These are phyloP conservation scores for Caerostris darwini DNA, from an alignment of 1,140 invertebrate genomes.

Conservation along the genomic window DNA sequence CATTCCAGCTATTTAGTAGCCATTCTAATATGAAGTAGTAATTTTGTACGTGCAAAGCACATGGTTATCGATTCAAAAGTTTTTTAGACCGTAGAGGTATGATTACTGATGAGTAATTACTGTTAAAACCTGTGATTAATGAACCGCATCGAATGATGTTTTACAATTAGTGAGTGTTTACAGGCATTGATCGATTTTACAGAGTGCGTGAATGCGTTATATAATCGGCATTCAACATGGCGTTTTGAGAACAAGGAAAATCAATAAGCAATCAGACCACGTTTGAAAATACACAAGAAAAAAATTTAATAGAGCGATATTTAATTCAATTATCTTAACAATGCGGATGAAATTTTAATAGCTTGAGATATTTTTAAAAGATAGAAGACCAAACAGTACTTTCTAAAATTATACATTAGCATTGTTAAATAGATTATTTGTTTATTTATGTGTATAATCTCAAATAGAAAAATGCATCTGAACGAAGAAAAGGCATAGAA, in stretches of 20 bases:
- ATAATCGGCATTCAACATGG: neutral
- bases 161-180: slow-evolving; percentile 57
- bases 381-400: no score
- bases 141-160: slow-evolving; percentile 45
- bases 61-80: slow-evolving; percentile 22
- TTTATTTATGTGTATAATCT: no score
- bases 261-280: neutral
- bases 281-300: neutral
- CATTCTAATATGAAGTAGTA: slow-evolving; percentile 24
- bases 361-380: no score
- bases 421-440: no score
- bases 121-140: slow-evolving; percentile 67
- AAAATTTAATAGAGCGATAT: neutral
- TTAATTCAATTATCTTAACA: no score
- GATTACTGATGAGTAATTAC: slow-evolving; percentile 72
- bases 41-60: slow-evolving; percentile 21
- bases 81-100: slow-evolving; percentile 32
- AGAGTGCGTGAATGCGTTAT: slow-evolving; percentile 38
- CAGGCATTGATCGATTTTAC: slow-evolving; percentile 42
- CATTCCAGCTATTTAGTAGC: slow-evolving; percentile 28
- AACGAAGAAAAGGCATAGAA: no score
- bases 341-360: no score
- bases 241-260: neutral
- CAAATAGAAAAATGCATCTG: no score
- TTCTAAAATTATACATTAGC: no score